Base-by-base conservation (phyloP, 2,888 invertebrate genomes). In the Brenthis daphne region DNA sequence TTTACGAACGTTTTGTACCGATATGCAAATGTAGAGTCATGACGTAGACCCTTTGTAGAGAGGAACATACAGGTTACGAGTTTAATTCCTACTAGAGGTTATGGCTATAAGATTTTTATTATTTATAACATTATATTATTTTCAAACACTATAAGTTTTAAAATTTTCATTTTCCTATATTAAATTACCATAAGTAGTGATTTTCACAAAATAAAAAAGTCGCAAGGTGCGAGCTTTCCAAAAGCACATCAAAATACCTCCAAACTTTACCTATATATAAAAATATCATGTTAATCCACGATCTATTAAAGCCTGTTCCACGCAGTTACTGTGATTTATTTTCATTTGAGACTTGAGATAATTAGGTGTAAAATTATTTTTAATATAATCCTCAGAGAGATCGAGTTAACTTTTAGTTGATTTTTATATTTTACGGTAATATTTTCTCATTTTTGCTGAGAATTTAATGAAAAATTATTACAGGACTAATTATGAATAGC, bases 221-320 rank as follows among this genome's bases (percentile, higher is more conserved):
- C 37, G 53, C 53, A 37, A 69, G 71, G 76, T 73, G 76, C 75
- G 74, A 74, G 43, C 58, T 60, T 55, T 64, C 33, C 51, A 60
- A 81, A 84, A 83, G 80, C 82, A 83, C 83, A 85, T 79, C 77
- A 78, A 83, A 81, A 78, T 80, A 79, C 74, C 73, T 72, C 64
- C 69, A 68, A 73, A 73, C 69, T 73, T 61, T 55, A 70, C 69
- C 60, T 66, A 76, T 78, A 77, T 74, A 68, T 77, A 80, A 76
- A 80, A 77, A 79, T 77, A 77, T 76, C 56, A 76, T 79, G 73
- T 73, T 75, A 57, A 67, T 66, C 68, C 81, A 81, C 79, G 81
- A 79, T 77, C 81, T 84, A 84, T 88, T 89, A 89, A 89, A 89
- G 89, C 89, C 87, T 78, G 82, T 82, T 86, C 89, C 89, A 84